Base-by-base conservation (phyloP, 1,140 invertebrate genomes). In the Drosophila melanica region DNA sequence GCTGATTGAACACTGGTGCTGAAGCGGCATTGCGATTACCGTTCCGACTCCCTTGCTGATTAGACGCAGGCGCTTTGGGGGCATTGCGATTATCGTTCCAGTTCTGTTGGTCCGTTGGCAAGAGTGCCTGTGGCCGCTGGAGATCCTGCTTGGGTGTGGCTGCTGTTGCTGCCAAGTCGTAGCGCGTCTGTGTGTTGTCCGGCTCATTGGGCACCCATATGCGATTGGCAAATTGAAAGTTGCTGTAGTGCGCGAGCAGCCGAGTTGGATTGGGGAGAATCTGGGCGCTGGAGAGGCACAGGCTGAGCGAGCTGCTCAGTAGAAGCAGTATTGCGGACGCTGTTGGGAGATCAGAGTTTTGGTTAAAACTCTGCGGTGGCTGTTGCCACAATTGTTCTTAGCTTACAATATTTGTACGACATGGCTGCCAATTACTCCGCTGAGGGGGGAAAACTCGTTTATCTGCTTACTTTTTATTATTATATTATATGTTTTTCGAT, bases 331-430 rank as follows among this genome's bases (percentile, higher is more conserved):
- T 62, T 67, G 59, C 6, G 35, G 67, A 39, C 20, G 68, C 51
- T 65, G 41, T 64, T 35, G 33, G 23, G 33, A 55, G 41, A 50
- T 16, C 23, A 47, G 48, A 47, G 16, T 16, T 5, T 16, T 5
- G 50, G 66, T 54, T 69, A 62, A 30, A 54, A 16, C 30, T 60
- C 33, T 44, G 20, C 23, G n/a, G 18, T 23, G 39, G 20, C 42
- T 42, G 45, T 23, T 16, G 55, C 44, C 58, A 54, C 48, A 54
- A 59, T 48, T 48, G 20, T 35, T 48, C 12, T 42, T 12, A 33
- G 71, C 80, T 84, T 73, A 86, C 81, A 70, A 51, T 65, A 41
- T 77, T 75, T 86, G 75, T 47, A 68, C 78, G 82, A 66, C 80
- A 85, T 81, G 65, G 45, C 65, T 59, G 65, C 65, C 57, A 73